A percentile compares a stretch with the other conserved stretches of the same genome.
These are phyloP conservation scores for Bradypus variegatus DNA, from an alignment of 2,797 vertebrate species.

Conservation along the genomic window DNA sequence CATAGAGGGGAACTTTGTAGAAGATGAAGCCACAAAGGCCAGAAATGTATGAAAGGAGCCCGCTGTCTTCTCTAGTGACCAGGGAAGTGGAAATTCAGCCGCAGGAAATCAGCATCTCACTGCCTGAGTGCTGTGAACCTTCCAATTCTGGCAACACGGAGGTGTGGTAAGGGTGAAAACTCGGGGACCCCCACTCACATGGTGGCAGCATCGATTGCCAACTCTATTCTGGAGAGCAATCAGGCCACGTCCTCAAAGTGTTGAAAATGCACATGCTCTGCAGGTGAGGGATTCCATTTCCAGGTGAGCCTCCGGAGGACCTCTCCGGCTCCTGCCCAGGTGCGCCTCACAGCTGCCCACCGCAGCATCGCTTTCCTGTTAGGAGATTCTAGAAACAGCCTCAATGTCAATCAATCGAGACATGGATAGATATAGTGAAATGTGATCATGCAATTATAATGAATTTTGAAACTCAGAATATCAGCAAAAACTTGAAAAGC, in stretches of 20 bases:
- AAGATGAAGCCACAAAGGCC: rapidly evolving
- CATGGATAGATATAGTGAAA: too few relatives aligned
- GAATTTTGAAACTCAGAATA: not conserved
- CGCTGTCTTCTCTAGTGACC: too few relatives aligned
- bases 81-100: not conserved
- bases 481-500: not conserved
- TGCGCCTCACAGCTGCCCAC: rapidly evolving
- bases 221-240: rapidly evolving
- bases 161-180: not conserved
- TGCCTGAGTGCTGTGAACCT: not conserved
- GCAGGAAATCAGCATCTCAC: rapidly evolving
- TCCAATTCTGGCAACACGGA: too few relatives aligned
- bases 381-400: not conserved
- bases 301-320: not conserved
- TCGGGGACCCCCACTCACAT: rapidly evolving
- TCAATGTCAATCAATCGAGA: not conserved
- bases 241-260: rapidly evolving
- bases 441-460: not conserved
- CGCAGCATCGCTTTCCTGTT: rapidly evolving
- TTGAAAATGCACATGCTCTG: not conserved
- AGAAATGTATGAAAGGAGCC: not conserved
- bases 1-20: not conserved
- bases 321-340: rapidly evolving
- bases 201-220: too few relatives aligned
- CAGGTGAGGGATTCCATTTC: too few relatives aligned